Percentiles rank a stretch among this genome's conserved stretches.
Conservation (phyloP, 2,888 invertebrate genomes). For the Adelphocoris suturalis region DNA sequence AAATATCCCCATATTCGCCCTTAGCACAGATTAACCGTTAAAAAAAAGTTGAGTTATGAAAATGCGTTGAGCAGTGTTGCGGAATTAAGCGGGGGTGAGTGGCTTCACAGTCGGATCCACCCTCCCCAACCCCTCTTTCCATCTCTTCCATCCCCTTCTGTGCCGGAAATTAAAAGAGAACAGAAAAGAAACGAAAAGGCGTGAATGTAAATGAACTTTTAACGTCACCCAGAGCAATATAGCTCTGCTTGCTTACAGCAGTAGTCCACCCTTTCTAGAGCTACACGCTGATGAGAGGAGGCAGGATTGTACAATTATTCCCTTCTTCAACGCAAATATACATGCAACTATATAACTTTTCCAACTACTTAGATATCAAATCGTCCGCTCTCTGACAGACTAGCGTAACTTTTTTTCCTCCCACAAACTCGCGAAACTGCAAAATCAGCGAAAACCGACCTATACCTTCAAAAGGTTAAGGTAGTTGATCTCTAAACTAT, state of each 20-base stretch:
- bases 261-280: too few species aligned
- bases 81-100: not conserved
- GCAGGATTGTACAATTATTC: too few species aligned
- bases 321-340: too few species aligned
- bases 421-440: too few species aligned
- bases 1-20: too few species aligned
- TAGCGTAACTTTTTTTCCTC: too few species aligned
- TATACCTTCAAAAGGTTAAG: too few species aligned
- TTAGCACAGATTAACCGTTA: not conserved
- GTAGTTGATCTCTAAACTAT: too few species aligned
- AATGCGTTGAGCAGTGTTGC: not conserved
- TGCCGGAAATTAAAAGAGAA: constrained; percentile 26
- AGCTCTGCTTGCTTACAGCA: not conserved
- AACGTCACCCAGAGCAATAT: constrained; percentile 19
- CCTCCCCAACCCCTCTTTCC: not conserved
- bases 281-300: not conserved
- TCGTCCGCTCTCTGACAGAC: too few species aligned
- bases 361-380: too few species aligned
- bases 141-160: not conserved
- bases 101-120: not conserved
- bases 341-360: too few species aligned
- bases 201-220: constrained; percentile 27
- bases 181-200: constrained; percentile 23
- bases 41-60: not conserved
- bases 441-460: too few species aligned